Base-by-base conservation (phyloP, 1,140 invertebrate genomes). In the Dendrolimus punctatus region DNA sequence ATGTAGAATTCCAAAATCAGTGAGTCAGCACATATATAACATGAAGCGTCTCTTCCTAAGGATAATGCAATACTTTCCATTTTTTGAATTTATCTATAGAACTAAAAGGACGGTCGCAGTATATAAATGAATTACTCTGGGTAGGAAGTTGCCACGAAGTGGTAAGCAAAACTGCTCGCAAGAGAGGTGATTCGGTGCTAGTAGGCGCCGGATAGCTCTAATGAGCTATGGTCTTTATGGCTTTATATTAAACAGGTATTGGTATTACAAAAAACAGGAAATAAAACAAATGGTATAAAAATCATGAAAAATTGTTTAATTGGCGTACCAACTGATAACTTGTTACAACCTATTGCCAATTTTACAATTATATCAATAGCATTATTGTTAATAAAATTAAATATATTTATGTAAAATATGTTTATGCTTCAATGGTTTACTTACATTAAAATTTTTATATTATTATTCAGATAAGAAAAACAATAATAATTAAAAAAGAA, bases 281-380 rank as follows among this genome's bases (percentile, higher is more conserved):
- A 83, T 82, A 78, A 82, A 83, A 85, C 78, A 62, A 73, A 49
- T 55, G 45, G 52, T 76, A 58, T 82, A 85, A 85, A 85, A 85
- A 85, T 85, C 71, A 82, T 85, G 82, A 85, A 86, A 86, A 84
- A 86, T 83, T 84, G 83, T 86, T 83, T 85, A 86, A 84, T 86
- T 84, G 80, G 83, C 83, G 80, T 84, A 76, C 80, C 76, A 85
- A 85, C 80, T 79, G 78, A 81, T 79, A 83, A 85, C 79, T 80
- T 76, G 83, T 86, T 86, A 86, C 80, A 86, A 86, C 80, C 80
- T 84, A 83, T 74, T 75, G 73, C 80, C 82, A 84, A 86, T 84
- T 84, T 83, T 80, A 86, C 83, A 86, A 84, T 84, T 78, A 85
- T 82, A 85, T 86, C 80, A 83, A 84, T 81, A 23, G 23, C 23